Base-by-base conservation (phyloP, 2,888 invertebrate genomes). In the Acronicta leporina region DNA sequence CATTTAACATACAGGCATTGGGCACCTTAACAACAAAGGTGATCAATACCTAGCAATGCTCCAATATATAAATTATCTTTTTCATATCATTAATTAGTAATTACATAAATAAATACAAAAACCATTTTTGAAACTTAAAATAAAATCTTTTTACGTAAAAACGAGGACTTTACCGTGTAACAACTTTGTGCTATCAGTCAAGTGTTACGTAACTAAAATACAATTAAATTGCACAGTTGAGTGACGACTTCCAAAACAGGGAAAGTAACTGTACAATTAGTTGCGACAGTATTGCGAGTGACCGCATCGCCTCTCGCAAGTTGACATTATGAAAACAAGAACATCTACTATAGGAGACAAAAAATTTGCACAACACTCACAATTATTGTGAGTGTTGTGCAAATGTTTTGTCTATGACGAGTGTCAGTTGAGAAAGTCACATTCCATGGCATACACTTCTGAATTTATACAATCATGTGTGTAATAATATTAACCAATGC, bases 201-300 rank as follows among this genome's bases (percentile, higher is more conserved):
- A 52, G 8, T 51, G 27, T 75, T 56, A 47, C 47, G 25, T 61
- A 63, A 75, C 52, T 52, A 68, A 55, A 66, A 68, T 51, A 61
- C 64, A 62, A 46, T 41, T 3, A 20, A 54, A 46, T 68, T 65
- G 33, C 62, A 71, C 68, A 63, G 65, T 59, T 52, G 60, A 65
- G 20, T 53, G 66, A 44, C 62, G 41, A 38, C 66, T 51, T n/a
- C 41, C 45, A 58, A 66, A 65, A 48, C 41, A 71, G 73, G 62
- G 72, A 79, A 79, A 77, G 77, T 71, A 15, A 14, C 54, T 48
- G 47, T 52, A 15, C 30, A 62, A 62, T 66, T 61, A 35, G 50
- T 76, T 58, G 16, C 41, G 50, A 47, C 40, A 53, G 35, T 10
- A 51, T 78, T 61, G 73, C 73, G 50, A 58, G 58, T 63, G 59